A percentile compares a stretch with the other conserved stretches of the same genome.
These are phyloP conservation scores for Elysia crispata DNA, from an alignment of 2,888 invertebrate genomes.

Conservation along the genomic window DNA sequence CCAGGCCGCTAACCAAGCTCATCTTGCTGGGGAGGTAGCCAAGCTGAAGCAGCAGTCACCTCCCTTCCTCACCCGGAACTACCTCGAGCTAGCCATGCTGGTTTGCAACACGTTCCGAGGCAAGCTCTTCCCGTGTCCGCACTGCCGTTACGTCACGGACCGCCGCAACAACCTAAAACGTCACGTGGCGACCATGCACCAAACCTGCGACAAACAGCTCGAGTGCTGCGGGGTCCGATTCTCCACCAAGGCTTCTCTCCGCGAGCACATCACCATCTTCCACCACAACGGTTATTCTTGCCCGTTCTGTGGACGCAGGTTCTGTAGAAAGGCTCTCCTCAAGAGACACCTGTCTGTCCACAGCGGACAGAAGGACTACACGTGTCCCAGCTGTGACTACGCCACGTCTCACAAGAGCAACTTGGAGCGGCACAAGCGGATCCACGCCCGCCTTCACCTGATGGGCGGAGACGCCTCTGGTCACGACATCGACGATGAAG, in stretches of 20 bases:
- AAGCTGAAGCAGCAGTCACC: conserved; percentile 59
- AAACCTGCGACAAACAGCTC: conserved; percentile 72
- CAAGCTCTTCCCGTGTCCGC: conserved; percentile 73
- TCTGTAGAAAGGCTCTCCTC: conserved; percentile 78
- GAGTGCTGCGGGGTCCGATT: conserved; percentile 78
- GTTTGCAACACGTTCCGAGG: conserved; percentile 73
- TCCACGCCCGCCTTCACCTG: conserved; percentile 55
- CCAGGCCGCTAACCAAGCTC: conserved; percentile 59
- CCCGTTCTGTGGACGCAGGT: conserved; percentile 76
- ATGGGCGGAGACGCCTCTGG: conserved; percentile 28
- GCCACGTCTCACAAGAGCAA: conserved; percentile 79
- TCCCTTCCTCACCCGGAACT: conserved; percentile 69
- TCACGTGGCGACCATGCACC: conserved; percentile 78
- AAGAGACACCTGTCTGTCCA: conserved; percentile 79
- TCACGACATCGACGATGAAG: background rate
- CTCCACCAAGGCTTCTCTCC: conserved; percentile 77
- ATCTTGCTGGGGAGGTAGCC: conserved; percentile 59
- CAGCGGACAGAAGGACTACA: conserved; percentile 78
- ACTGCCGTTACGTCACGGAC: conserved; percentile 76
- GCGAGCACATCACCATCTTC: conserved; percentile 77
- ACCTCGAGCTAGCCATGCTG: conserved; percentile 72
- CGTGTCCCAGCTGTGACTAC: conserved; percentile 77
- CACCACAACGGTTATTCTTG: conserved; percentile 79
- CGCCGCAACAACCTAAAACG: conserved; percentile 78
- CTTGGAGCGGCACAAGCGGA: conserved; percentile 77